Conservation (phyloP, 2,113 vertebrate genomes). For the Nothobranchius kuhntae region DNA sequence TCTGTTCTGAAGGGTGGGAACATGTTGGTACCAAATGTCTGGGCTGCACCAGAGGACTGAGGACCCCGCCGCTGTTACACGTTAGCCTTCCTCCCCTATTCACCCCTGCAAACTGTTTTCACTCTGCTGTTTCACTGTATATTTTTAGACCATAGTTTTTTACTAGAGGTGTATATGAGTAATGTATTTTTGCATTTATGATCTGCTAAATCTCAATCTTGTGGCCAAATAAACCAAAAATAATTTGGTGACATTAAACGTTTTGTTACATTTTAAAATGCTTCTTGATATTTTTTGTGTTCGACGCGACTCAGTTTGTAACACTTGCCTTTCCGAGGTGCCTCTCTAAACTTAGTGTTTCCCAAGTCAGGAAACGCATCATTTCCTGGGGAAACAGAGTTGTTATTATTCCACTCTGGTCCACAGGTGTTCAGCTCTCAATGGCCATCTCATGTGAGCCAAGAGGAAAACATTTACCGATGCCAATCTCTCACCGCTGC, state of each 20-base stretch:
- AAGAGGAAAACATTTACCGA: constrained; percentile 34
- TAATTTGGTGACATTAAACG: constrained; percentile 61
- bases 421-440: constrained; percentile 73
- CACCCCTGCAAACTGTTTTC: constrained; percentile 65
- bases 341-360: constrained; percentile 55
- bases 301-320: constrained; percentile 6
- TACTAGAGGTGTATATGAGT: constrained; percentile 77
- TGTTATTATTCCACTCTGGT: constrained; percentile 66
- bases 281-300: not conserved
- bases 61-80: constrained; percentile 53
- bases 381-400: constrained; percentile 73
- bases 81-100: constrained; percentile 57
- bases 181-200: constrained; percentile 76
- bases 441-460: constrained; percentile 44
- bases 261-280: constrained; percentile 3
- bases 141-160: constrained; percentile 75
- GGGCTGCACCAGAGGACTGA: constrained; percentile 58
- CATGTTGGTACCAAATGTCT: constrained; percentile 58
- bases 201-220: constrained; percentile 52
- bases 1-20: constrained; percentile 84
- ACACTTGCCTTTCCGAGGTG: constrained; percentile 30
- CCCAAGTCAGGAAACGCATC: constrained; percentile 62
- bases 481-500: constrained; percentile 58
- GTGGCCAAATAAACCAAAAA: constrained; percentile 68
- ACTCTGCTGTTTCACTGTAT: constrained; percentile 76